A percentile compares a stretch with the other conserved stretches of the same genome.
Conservation (phyloP, 2,113 vertebrate genomes). For the Nerophis lumbriciformis region DNA sequence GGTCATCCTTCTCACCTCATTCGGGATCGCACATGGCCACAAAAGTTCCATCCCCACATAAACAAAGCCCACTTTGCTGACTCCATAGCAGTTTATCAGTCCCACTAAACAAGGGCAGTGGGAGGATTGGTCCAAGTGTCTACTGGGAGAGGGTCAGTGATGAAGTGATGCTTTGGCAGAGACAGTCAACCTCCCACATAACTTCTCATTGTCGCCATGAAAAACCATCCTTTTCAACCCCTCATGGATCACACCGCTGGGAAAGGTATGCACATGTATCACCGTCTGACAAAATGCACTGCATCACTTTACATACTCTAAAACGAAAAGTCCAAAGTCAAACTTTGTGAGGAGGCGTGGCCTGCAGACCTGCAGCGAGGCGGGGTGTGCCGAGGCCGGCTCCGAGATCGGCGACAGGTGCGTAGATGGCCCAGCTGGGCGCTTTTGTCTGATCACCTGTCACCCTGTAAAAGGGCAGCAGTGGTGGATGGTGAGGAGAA, state of each 20-base stretch:
- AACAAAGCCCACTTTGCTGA: not conserved
- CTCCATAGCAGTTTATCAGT: not conserved
- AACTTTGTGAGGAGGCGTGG: no score
- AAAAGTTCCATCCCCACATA: not conserved
- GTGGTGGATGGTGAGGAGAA: no score
- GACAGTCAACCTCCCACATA: not conserved
- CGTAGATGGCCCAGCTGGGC: no score
- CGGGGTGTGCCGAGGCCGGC: no score
- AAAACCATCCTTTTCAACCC: not conserved
- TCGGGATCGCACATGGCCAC: not conserved
- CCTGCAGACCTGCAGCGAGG: no score
- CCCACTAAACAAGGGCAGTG: not conserved
- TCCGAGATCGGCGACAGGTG: no score
- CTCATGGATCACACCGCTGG: not conserved
- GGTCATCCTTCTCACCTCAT: not conserved
- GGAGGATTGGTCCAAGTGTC: constrained; percentile 1
- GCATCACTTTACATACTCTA: not conserved
- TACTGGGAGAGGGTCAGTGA: constrained; percentile 1
- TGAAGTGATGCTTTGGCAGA: not conserved
- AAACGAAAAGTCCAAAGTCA: no score
- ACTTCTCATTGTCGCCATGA: not conserved
- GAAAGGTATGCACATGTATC: not conserved
- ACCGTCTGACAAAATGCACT: not conserved
- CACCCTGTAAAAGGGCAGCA: no score
- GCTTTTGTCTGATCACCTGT: no score